Evolutionary conservation across 1,140 invertebrate species (phyloP).

Genomic region (Euwallacea similis): DNA sequence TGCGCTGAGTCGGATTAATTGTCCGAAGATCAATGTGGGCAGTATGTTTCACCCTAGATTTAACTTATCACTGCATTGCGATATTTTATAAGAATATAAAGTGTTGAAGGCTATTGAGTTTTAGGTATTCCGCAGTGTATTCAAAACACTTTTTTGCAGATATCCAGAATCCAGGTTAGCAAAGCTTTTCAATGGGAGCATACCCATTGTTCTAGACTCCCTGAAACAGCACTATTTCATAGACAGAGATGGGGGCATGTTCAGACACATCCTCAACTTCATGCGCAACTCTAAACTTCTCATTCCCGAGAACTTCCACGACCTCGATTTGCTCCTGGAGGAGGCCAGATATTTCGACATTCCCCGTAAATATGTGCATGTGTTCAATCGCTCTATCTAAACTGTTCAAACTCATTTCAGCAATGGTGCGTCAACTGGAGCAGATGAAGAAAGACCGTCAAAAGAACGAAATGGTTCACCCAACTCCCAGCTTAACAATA

Average conservation of each 20-base stretch:
- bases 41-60: constrained; percentile 16
- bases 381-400: constrained; percentile 15
- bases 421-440: constrained; percentile 76
- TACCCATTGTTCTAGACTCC: constrained; percentile 94
- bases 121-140: neutral
- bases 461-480: constrained; percentile 60
- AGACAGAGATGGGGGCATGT: constrained; percentile 93
- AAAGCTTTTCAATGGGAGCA: constrained; percentile 93
- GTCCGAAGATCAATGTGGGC: constrained; percentile 5
- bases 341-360: constrained; percentile 94
- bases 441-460: constrained; percentile 72
- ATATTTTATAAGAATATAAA: constrained; percentile 16
- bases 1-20: constrained; percentile 6
- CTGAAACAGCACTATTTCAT: constrained; percentile 99
- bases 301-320: constrained; percentile 84
- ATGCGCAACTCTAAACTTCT: constrained; percentile 86
- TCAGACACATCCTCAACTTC: constrained; percentile 94
- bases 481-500: constrained; percentile 50
- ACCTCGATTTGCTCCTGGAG: constrained; percentile 87
- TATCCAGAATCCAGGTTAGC: constrained; percentile 91
- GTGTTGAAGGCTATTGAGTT: neutral
- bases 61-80: constrained; percentile 20
- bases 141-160: constrained; percentile 63
- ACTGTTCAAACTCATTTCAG: constrained; percentile 54
- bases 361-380: constrained; percentile 78